A percentile compares a stretch with the other conserved stretches of the same genome.
Conservation (phyloP, 1,140 invertebrate species). For the Tetramorium alpestre region DNA sequence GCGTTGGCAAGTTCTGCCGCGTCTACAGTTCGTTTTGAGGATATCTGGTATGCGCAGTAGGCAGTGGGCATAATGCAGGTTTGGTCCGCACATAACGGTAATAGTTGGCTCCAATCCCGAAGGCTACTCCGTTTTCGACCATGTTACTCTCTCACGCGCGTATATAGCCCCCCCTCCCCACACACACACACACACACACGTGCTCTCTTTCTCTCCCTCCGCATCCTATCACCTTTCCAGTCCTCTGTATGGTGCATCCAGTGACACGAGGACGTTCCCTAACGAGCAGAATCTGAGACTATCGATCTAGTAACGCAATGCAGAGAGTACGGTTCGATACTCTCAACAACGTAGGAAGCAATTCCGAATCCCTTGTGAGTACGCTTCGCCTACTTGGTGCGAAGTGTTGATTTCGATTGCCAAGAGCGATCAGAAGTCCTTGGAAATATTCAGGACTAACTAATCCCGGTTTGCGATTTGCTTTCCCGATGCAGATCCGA, state of each 20-base stretch:
- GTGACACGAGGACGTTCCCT: constrained; percentile 63
- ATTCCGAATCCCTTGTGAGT: constrained; percentile 58
- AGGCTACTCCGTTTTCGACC: constrained; percentile 57
- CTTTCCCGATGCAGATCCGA: constrained; percentile 7
- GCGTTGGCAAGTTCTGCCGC: constrained; percentile 56
- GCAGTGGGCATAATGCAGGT: constrained; percentile 73
- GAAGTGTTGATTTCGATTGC: constrained; percentile 52
- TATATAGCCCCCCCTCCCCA: background rate
- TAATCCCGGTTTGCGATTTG: constrained; percentile 32
- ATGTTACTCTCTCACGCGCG: constrained; percentile 30
- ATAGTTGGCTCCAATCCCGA: constrained; percentile 78
- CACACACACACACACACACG: background rate
- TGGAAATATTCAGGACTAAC: constrained; percentile 52
- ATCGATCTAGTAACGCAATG: constrained; percentile 67
- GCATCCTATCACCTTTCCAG: background rate
- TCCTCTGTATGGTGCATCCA: constrained; percentile 53
- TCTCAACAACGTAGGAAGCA: constrained; percentile 25
- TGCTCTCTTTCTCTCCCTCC: background rate
- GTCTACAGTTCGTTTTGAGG: constrained; percentile 71
- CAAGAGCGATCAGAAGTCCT: constrained; percentile 49
- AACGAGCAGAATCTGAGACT: constrained; percentile 71
- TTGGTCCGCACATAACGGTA: constrained; percentile 75
- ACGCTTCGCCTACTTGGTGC: constrained; percentile 32
- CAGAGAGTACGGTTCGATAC: constrained; percentile 26
- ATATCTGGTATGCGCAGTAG: constrained; percentile 72